Base-by-base conservation (phyloP, 2,797 vertebrate genomes). In the Myiotriccus ornatus region DNA sequence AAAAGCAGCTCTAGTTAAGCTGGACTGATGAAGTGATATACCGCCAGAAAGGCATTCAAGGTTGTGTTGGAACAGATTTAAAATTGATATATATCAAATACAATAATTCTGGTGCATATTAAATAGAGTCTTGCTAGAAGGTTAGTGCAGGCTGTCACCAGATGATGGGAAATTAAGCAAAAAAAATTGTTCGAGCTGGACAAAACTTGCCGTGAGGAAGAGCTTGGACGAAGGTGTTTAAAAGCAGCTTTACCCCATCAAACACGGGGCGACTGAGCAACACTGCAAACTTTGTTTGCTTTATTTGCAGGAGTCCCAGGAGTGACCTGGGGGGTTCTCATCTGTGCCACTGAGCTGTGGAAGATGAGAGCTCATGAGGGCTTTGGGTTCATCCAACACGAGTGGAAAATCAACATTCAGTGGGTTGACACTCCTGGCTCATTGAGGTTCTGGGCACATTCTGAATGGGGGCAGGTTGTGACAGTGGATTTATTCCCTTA, bases 1-100 rank as follows among this genome's bases (percentile, higher is more conserved):
- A 94, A 97, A 97, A 96, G 96, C 84, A 96, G 81, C 89, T 95
- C 93, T 94, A 95, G 95, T 97, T 97, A 97, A 97, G 90, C 87
- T 87, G 96, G 88, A 69, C 93, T 93, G 95, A 97, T 97, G 89
- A 96, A 94, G 71, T 96, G 88, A 97, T 97, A 96, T 95, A 97
- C 69, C 89, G 70, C 88, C 89, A 90, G 89, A 94, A 95, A 97
- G 94, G 87, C 88, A 91, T 94, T 95, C 91, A 97, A 95, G 96
- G 88, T 96, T 96, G 96, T 67, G 91, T 94, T 92, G 93, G 90
- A 97, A 91, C 87, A 96, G 96, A 97, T 97, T 97, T 96, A 94
- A 95, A 96, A 83, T 96, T 95, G 90, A 94, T 93, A 76, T 95
- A 94, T 96, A 95, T 96, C 80, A 94, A 94, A 96, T 90, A 93